These are phyloP conservation scores for Aspidiotus destructor DNA, from an alignment of 2,888 invertebrate species.

Conservation along the genomic window DNA sequence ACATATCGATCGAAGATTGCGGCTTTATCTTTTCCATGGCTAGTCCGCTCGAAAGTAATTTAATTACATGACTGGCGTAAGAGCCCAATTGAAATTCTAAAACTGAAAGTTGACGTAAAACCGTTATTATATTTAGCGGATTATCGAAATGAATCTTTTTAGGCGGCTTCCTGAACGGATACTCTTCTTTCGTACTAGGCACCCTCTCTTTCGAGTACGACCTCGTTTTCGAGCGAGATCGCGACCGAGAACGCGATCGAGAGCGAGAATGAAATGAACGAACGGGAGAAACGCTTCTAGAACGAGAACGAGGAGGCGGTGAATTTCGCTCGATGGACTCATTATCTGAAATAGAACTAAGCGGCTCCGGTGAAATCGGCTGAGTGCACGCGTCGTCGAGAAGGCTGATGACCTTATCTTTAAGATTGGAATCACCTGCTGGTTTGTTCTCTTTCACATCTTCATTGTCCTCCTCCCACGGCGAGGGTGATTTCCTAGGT, in stretches of 20 bases:
- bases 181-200: constrained; percentile 9
- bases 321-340: neutral
- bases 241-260: constrained; percentile 22
- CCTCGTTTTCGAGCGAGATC: constrained; percentile 6
- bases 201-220: constrained; percentile 12
- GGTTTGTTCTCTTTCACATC: neutral
- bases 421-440: neutral
- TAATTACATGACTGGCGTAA: constrained; percentile 67
- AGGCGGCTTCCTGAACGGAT: constrained; percentile 26
- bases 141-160: constrained; percentile 35
- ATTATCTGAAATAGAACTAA: constrained; percentile 27
- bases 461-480: constrained; percentile 33
- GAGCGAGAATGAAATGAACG: constrained; percentile 14
- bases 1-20: constrained; percentile 64
- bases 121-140: constrained; percentile 48
- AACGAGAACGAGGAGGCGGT: neutral
- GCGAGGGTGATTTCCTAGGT: constrained; percentile 22
- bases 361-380: constrained; percentile 20
- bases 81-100: constrained; percentile 76
- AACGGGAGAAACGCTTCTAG: neutral
- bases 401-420: constrained; percentile 7
- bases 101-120: constrained; percentile 65
- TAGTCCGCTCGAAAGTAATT: constrained; percentile 64
- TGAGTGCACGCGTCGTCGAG: constrained; percentile 18
- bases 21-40: constrained; percentile 62